Evolutionary conservation across 2,797 vertebrate genomes (phyloP).

Genomic region (Molossus alvarezi): DNA sequence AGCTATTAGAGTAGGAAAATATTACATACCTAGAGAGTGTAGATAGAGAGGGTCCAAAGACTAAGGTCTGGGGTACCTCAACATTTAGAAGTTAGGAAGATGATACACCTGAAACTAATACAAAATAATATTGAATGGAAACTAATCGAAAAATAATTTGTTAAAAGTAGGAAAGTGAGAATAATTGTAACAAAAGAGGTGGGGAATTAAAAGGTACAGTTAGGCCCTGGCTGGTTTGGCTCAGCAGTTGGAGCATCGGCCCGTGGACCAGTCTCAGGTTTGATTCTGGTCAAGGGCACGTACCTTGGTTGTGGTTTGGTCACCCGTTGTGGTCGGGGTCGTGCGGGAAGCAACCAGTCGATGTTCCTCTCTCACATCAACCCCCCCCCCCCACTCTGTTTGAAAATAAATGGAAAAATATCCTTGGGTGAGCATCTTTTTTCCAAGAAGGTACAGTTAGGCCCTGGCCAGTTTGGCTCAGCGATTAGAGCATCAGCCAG

Average conservation of each 20-base stretch:
- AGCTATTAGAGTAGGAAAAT: not conserved
- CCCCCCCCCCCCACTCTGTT: fast-evolving
- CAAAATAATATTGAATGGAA: not conserved
- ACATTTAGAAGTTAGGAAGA: not conserved
- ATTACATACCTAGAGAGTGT: not conserved
- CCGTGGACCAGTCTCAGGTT: too few species aligned
- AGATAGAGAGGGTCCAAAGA: not conserved
- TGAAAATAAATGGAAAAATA: too few species aligned
- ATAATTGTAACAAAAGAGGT: not conserved
- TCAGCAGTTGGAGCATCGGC: too few species aligned
- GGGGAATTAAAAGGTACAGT: not conserved
- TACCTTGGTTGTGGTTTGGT: too few species aligned
- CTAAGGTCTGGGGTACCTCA: not conserved
- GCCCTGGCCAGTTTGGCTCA: too few species aligned
- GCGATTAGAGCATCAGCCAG: too few species aligned
- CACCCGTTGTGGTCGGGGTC: too few species aligned
- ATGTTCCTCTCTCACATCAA: too few species aligned
- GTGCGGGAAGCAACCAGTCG: too few species aligned
- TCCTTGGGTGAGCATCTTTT: too few species aligned
- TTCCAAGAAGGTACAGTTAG: too few species aligned
- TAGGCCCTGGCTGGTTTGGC: not conserved
- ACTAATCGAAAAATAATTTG: not conserved
- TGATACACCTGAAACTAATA: not conserved
- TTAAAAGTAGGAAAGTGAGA: not conserved
- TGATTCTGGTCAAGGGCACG: too few species aligned